A percentile compares a stretch with the other conserved stretches of the same genome.
These are phyloP conservation scores for Archips crataeganus DNA, from an alignment of 2,888 invertebrate genomes.

Conservation along the genomic window DNA sequence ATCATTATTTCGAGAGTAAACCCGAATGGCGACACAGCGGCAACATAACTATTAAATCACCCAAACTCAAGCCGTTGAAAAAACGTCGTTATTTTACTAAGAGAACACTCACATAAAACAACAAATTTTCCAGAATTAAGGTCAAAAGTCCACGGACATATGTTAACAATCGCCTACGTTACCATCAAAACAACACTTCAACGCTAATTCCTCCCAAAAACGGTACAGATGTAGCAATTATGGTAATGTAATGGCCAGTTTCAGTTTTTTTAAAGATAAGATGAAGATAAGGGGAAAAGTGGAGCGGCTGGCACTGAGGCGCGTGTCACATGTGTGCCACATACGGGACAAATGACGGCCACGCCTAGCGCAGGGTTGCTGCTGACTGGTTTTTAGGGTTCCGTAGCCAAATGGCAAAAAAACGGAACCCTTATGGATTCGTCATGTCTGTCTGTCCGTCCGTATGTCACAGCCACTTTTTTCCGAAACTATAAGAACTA, in stretches of 20 bases:
- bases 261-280: constrained; percentile 33
- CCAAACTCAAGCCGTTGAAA: too few relatives aligned
- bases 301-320: constrained; percentile 21
- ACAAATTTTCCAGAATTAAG: constrained; percentile 3
- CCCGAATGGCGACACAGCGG: too few relatives aligned
- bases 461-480: too few relatives aligned
- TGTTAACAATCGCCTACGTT: constrained; percentile 8
- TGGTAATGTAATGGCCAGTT: constrained; percentile 30
- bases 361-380: constrained; percentile 23
- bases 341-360: constrained; percentile 21
- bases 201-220: constrained; percentile 19
- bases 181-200: constrained; percentile 11
- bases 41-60: too few relatives aligned
- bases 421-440: too few relatives aligned
- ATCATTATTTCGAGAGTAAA: too few relatives aligned
- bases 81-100: too few relatives aligned
- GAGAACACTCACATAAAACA: not conserved
- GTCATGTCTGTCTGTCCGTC: too few relatives aligned
- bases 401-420: too few relatives aligned
- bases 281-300: constrained; percentile 16
- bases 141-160: constrained; percentile 13
- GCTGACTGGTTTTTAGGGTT: not conserved
- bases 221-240: constrained; percentile 24
- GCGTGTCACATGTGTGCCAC: constrained; percentile 33
- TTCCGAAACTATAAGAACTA: too few relatives aligned